These are phyloP conservation scores for Cottoperca gobio DNA, from an alignment of 2,797 vertebrate genomes.

Conservation along the genomic window DNA sequence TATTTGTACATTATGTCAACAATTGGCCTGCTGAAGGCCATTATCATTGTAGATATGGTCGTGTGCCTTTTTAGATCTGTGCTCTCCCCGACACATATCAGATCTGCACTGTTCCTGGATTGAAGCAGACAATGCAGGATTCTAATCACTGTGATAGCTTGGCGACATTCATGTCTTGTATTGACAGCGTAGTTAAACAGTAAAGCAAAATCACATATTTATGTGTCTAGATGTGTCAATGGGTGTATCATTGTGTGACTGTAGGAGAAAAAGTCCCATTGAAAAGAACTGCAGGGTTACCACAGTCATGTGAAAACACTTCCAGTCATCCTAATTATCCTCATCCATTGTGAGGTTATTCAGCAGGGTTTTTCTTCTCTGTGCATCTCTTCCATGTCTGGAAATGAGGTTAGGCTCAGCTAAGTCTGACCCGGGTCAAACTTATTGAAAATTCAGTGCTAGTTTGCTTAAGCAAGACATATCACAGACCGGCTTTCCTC, in stretches of 20 bases:
- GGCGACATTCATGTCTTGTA: slow-evolving; percentile 39
- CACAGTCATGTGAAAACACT: slow-evolving; percentile 42
- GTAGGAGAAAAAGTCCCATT: slow-evolving; percentile 25
- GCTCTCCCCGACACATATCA: not conserved
- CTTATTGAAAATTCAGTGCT: slow-evolving; percentile 45
- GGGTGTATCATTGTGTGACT: slow-evolving; percentile 33
- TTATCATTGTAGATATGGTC: not conserved
- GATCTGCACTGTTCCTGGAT: slow-evolving; percentile 14
- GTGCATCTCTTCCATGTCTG: slow-evolving; percentile 44
- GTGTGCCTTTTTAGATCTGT: not conserved
- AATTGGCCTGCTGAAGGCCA: not conserved
- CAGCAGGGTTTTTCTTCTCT: slow-evolving; percentile 31
- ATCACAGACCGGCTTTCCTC: slow-evolving; percentile 41
- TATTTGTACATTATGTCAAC: not conserved
- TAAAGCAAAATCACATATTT: slow-evolving; percentile 50
- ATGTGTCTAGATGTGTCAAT: slow-evolving; percentile 36
- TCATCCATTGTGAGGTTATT: slow-evolving; percentile 34
- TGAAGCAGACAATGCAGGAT: slow-evolving; percentile 7
- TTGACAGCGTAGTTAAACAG: slow-evolving; percentile 42
- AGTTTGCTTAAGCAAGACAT: slow-evolving; percentile 52
- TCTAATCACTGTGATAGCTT: slow-evolving; percentile 27
- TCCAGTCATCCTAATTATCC: slow-evolving; percentile 53
- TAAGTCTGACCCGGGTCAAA: slow-evolving; percentile 63
- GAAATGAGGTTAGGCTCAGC: slow-evolving; percentile 53
- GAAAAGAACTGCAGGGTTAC: slow-evolving; percentile 35